These are phyloP conservation scores for Otolemur garnettii DNA, from an alignment of 2,113 vertebrate species.

Conservation along the genomic window DNA sequence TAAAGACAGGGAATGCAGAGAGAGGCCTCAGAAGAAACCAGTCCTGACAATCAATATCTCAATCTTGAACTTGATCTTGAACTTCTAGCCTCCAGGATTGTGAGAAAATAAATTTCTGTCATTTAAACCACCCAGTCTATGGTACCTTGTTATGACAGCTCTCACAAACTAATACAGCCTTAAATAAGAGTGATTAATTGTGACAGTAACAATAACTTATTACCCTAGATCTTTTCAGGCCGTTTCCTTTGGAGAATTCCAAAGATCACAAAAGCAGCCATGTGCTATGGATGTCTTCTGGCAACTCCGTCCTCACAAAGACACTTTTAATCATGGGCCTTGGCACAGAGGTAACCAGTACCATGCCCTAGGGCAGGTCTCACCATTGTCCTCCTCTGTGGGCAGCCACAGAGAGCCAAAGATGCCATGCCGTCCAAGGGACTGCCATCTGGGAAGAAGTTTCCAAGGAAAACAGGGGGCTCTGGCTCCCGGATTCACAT, in stretches of 20 bases:
- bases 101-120: not conserved
- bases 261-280: constrained; percentile 49
- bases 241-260: constrained; percentile 43
- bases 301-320: constrained; percentile 59
- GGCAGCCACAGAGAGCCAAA: constrained; percentile 50
- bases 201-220: not conserved
- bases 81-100: not conserved
- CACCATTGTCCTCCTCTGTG: constrained; percentile 73
- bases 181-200: not conserved
- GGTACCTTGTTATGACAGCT: not conserved
- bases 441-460: constrained; percentile 76
- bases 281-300: constrained; percentile 60
- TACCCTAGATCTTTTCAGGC: not conserved
- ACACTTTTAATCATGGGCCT: constrained; percentile 67
- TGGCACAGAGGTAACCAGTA: constrained; percentile 61
- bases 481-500: not conserved
- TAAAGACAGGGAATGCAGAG: not conserved
- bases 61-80: not conserved
- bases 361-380: constrained; percentile 53
- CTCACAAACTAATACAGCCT: not conserved
- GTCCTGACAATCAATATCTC: not conserved
- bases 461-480: constrained; percentile 34
- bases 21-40: not conserved
- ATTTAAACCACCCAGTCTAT: not conserved
- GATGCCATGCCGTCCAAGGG: not conserved